These are phyloP conservation scores for Trematomus bernacchii DNA, from an alignment of 2,797 vertebrate genomes.

Conservation along the genomic window DNA sequence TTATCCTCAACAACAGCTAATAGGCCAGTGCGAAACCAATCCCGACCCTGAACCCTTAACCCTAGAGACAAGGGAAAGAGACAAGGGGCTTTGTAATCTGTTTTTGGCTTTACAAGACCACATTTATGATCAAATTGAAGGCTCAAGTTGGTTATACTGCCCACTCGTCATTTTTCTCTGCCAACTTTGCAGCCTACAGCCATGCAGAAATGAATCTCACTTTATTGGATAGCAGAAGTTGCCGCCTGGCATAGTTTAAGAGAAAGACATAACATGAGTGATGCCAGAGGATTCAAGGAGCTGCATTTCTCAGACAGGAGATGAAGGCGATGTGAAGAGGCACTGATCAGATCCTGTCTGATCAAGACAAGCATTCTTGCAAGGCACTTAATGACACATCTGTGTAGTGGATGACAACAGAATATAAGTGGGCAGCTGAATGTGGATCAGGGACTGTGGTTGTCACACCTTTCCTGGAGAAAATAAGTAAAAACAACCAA, in stretches of 20 bases:
- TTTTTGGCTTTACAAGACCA: background rate
- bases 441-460: background rate
- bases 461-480: background rate
- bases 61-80: background rate
- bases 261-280: background rate
- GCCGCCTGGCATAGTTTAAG: background rate
- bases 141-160: background rate
- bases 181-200: background rate
- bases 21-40: too few relatives aligned
- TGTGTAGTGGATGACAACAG: background rate
- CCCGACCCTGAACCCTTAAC: too few relatives aligned
- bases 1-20: too few relatives aligned
- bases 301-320: slow-evolving; percentile 9
- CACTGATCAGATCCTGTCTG: slow-evolving; percentile 1
- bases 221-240: background rate
- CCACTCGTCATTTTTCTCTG: background rate
- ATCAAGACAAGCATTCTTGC: background rate
- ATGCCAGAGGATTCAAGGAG: background rate
- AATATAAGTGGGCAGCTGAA: background rate
- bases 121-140: background rate
- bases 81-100: background rate
- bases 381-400: background rate
- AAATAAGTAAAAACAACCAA: background rate
- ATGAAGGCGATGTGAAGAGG: background rate
- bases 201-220: background rate